Evolutionary conservation across 1,140 invertebrate species (phyloP).

Genomic region (Nymphalis io): DNA sequence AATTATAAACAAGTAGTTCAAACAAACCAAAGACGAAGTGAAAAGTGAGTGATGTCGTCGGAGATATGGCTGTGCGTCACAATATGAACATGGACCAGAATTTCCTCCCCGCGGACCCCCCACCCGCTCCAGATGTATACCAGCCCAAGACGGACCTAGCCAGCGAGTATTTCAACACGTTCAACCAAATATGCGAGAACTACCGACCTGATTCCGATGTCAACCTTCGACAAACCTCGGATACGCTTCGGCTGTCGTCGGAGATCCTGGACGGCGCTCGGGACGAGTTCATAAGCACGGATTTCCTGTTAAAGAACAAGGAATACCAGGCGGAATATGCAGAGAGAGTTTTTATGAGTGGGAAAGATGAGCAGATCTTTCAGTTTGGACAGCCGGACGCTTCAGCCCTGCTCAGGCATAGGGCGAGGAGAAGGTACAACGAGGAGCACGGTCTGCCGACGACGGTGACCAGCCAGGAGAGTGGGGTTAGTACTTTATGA

Average conservation of each 20-base stretch:
- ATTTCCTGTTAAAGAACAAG: slow-evolving; percentile 47
- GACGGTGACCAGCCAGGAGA: slow-evolving; percentile 68
- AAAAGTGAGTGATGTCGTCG: slow-evolving; percentile 28
- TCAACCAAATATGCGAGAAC: slow-evolving; percentile 73
- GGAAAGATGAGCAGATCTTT: slow-evolving; percentile 66
- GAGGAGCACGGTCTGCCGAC: slow-evolving; percentile 69
- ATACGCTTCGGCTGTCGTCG: slow-evolving; percentile 59
- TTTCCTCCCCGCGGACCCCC: slow-evolving; percentile 68
- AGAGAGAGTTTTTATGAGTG: slow-evolving; percentile 55
- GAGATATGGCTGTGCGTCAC: slow-evolving; percentile 53
- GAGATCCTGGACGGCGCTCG: slow-evolving; percentile 67
- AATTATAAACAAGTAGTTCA: slow-evolving; percentile 2
- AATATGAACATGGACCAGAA: slow-evolving; percentile 63
- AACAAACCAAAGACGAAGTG: neutral
- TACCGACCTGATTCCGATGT: slow-evolving; percentile 62
- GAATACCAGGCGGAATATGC: slow-evolving; percentile 40
- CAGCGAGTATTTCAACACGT: slow-evolving; percentile 72
- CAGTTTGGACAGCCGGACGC: slow-evolving; percentile 74
- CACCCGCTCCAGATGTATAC: slow-evolving; percentile 55
- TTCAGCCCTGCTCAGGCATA: slow-evolving; percentile 62
- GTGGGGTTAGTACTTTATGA: slow-evolving; percentile 61
- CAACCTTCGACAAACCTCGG: slow-evolving; percentile 62
- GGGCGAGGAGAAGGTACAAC: slow-evolving; percentile 64
- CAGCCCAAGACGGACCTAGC: slow-evolving; percentile 64
- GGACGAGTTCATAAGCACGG: slow-evolving; percentile 64